Base-by-base conservation (phyloP, 2,888 invertebrate genomes). In the Dryomyza anilis region DNA sequence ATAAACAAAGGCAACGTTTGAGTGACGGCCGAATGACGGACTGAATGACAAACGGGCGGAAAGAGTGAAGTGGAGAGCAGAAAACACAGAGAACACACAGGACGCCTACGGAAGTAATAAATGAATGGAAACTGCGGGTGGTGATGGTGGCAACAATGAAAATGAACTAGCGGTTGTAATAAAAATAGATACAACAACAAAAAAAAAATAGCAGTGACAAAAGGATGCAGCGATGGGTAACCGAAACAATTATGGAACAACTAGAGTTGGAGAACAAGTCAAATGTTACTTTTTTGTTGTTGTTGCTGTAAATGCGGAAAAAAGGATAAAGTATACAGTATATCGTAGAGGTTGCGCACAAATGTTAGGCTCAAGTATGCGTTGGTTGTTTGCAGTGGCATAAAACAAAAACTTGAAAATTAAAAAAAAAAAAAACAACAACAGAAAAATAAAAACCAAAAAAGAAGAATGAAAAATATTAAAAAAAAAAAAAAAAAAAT, bases 311-410 rank as follows among this genome's bases (percentile, higher is more conserved):
- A n/a, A n/a, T n/a, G n/a, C n/a, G n/a, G n/a, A n/a, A n/a, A n/a
- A n/a, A n/a, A n/a, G n/a, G n/a, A n/a, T n/a, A n/a, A n/a, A n/a
- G n/a, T n/a, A n/a, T n/a, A n/a, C n/a, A n/a, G n/a, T n/a, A n/a
- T n/a, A n/a, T n/a, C n/a, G n/a, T n/a, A n/a, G n/a, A n/a, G n/a
- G n/a, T n/a, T n/a, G n/a, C n/a, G n/a, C n/a, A n/a, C n/a, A 52
- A 52, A 52, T 45, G 46, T 48, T 50, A 60, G 59, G 59, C 59
- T 16, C 30, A 60, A 60, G 50, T 30, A 48, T 50, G 8, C 33
- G 39, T 16, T 21, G 23, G n/a, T n/a, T n/a, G n/a, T 60, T 56
- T 33, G n/a, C n/a, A 21, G 21, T 56, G 52, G 52, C 27, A 27
- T n/a, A n/a, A n/a, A n/a, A n/a, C n/a, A n/a, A n/a, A n/a, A n/a